Evolutionary conservation across 2,888 invertebrate species (phyloP), one percentile per base, ranked within the genome.

Genomic region (Platycheirus rosarum): DNA sequence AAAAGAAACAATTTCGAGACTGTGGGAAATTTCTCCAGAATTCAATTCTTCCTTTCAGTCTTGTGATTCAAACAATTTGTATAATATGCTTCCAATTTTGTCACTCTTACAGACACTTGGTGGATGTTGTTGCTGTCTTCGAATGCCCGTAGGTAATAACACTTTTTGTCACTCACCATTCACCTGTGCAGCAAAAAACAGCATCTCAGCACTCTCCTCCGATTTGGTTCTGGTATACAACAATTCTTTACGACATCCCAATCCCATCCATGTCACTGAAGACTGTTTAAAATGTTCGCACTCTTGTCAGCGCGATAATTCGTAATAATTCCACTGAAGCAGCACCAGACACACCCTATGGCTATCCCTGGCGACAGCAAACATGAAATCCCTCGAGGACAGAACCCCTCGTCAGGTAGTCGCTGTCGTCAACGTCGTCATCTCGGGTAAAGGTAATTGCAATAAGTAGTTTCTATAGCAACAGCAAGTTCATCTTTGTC

Each of bases 301-400:
- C 82, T n/a, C n/a, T 46, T 82, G 77, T 82, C 82, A 82, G 68
- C 57, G 20, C 42, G 66, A 55, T 77, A 82, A 82, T 82, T 82
- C 82, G 68, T 82, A 66, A 82, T 82, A 82, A 82, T 82, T 82
- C 37, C 55, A 68, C 18, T 29, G 53, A 42, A 51, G 35, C 60
- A 53, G 26, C 63, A 20, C 55, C 53, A 75, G 76, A 71, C 80
- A 71, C 77, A 76, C 76, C 82, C 71, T 46, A 44, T 11, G 71
- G 82, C 77, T 68, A 77, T 62, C 37, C 55, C 68, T 42, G 76
- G 82, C 76, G 82, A 71, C 79, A 75, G 23, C 60, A 18, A 48
- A 65, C 53, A 42, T 65, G 51, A 68, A 53, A 66, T 2, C 23
- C 2, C 23, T 23, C 6, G 23, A 23, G 23, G 51, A 32, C 60